Conservation (phyloP, 2,888 invertebrate genomes). For the Cheilosia vernalis region DNA sequence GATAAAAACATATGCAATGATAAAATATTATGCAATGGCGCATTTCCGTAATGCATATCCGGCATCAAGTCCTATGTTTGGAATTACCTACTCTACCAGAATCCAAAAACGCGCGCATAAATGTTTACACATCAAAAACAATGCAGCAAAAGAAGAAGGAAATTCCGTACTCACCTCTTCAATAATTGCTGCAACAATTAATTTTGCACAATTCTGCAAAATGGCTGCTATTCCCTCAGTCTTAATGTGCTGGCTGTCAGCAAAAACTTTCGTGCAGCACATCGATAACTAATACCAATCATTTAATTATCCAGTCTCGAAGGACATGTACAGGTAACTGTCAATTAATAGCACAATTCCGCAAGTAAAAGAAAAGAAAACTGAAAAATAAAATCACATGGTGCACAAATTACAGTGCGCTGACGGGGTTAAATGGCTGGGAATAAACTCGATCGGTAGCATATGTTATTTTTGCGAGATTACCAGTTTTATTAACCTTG, state of each 20-base stretch:
- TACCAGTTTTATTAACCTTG: conserved; percentile 13
- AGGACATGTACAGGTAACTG: conserved; percentile 20
- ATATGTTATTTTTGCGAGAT: neutral
- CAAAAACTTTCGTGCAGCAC: neutral
- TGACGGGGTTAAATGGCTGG: conserved; percentile 25
- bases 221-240: neutral
- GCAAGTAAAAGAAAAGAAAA: neutral
- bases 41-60: too few species aligned
- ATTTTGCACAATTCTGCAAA: too few species aligned
- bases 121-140: too few species aligned
- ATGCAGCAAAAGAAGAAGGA: too few species aligned
- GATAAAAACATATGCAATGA: too few species aligned
- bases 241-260: neutral
- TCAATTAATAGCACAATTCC: conserved; percentile 25
- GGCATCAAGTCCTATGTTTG: too few species aligned
- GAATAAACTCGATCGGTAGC: conserved; percentile 9
- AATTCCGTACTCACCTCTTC: too few species aligned
- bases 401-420: conserved; percentile 30
- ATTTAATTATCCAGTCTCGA: conserved; percentile 15
- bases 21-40: too few species aligned
- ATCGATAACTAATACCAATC: conserved; percentile 9
- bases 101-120: too few species aligned
- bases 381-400: conserved; percentile 24
- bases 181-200: too few species aligned
- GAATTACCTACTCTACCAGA: too few species aligned